Base-by-base conservation (phyloP, 2,113 vertebrate species). In the Megalops atlanticus region DNA sequence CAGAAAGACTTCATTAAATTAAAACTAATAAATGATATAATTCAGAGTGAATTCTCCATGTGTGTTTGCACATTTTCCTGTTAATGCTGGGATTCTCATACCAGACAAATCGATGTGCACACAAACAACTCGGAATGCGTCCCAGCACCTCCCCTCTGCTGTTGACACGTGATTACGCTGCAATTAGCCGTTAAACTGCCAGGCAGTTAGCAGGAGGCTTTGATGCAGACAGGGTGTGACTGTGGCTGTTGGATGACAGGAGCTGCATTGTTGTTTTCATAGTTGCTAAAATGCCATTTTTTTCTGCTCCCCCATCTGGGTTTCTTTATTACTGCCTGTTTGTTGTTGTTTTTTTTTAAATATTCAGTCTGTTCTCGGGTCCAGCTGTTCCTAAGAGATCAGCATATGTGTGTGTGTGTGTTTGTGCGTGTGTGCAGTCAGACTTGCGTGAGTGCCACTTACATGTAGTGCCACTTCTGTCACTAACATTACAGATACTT, bases 301-400 rank as follows among this genome's bases (percentile, higher is more conserved):
- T 74, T 74, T 40, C 39, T 71, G 47, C 43, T 82, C 41, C 10
- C 41, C 88, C 79, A 86, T 84, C 81, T 86, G 82, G 76, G 73
- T 88, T 86, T 83, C 79, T 89, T 89, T 91, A 89, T 35, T 40
- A 36, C 49, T 72, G 77, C 81, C 81, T 87, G 86, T 89, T 88
- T n/a, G n/a, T n/a, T n/a, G n/a, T n/a, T n/a, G n/a, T n/a, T n/a
- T 89, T 85, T 84, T 87, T 86, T 91, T 87, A 86, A 89, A 88
- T 86, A 85, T 77, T 24, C 45, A 76, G 83, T 78, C 81, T 86
- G 78, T 80, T 74, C 78, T 70, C 70, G 15, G 10, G 43, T 83
- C 83, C 87, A 90, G 87, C 87, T 92, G 89, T 84, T 91, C 86
- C 84, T 82, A 21, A 64, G 77, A 88, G 86, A 90, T 89, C 87